phyloP scores from a whole-genome alignment of 2,113 vertebrate genomes.

The Fukomys damarensis region DNA sequence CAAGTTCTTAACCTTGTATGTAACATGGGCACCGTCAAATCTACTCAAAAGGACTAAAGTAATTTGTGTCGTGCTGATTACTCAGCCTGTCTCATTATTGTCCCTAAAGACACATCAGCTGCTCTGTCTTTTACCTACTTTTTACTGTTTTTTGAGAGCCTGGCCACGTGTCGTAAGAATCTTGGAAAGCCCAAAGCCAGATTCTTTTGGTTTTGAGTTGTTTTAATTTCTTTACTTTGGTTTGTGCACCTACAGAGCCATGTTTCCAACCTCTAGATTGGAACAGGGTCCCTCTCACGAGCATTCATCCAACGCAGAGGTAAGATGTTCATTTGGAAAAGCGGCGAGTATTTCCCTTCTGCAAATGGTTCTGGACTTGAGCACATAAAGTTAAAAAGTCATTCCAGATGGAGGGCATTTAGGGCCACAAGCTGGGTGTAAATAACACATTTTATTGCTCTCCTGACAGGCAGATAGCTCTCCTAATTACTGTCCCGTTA shows the following conservation, averaged over 20 bases:
- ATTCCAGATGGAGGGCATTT: slow-evolving; percentile 65
- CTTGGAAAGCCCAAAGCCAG: neutral
- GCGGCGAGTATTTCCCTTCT: neutral
- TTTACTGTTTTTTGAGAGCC: neutral
- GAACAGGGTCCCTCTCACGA: accelerated
- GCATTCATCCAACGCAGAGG: neutral
- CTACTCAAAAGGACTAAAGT: too few species aligned
- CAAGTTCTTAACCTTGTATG: accelerated
- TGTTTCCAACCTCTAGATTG: neutral
- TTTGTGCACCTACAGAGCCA: neutral
- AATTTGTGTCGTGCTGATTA: accelerated
- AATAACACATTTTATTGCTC: slow-evolving; percentile 74
- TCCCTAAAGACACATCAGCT: too few species aligned
- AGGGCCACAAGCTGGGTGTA: slow-evolving; percentile 59
- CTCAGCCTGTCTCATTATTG: neutral
- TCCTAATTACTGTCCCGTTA: neutral
- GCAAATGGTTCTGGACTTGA: slow-evolving; percentile 61
- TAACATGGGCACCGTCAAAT: neutral
- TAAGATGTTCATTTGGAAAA: neutral
- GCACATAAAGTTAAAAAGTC: slow-evolving; percentile 72
- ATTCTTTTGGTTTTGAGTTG: neutral
- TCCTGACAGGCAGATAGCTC: slow-evolving; percentile 7
- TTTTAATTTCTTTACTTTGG: neutral
- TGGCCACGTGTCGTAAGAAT: neutral
- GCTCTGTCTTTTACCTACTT: accelerated